Conservation (phyloP, 2,113 vertebrate species). For the Laticauda colubrina region DNA sequence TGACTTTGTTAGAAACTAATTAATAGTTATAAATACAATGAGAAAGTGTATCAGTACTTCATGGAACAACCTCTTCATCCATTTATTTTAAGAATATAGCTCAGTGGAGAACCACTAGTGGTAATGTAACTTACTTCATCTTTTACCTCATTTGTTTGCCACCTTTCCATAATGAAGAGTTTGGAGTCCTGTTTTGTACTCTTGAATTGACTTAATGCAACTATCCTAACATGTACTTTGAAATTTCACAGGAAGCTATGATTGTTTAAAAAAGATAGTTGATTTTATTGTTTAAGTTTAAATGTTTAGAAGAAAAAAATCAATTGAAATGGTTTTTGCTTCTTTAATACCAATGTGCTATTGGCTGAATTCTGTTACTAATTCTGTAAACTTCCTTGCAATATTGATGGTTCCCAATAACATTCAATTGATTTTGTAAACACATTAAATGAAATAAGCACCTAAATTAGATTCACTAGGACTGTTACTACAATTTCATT, state of each 20-base stretch:
- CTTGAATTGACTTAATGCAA: neutral
- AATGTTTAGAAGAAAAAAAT: neutral
- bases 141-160: neutral
- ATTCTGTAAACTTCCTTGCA: slow-evolving; percentile 36
- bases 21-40: neutral
- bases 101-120: neutral
- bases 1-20: neutral
- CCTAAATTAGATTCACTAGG: slow-evolving; percentile 53
- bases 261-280: neutral
- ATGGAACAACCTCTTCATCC: neutral
- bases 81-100: neutral
- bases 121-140: neutral
- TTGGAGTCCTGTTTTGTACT: neutral
- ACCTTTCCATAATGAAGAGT: neutral
- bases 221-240: neutral
- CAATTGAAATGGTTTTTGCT: slow-evolving; percentile 26
- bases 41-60: neutral
- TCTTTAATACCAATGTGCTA: slow-evolving; percentile 40
- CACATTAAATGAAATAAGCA: slow-evolving; percentile 53
- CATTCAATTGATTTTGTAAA: slow-evolving; percentile 55
- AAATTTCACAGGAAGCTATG: neutral
- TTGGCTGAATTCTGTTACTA: slow-evolving; percentile 39
- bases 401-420: slow-evolving; percentile 49
- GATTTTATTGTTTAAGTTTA: neutral
- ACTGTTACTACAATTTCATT: slow-evolving; percentile 50